Evolutionary conservation across 2,888 invertebrate genomes (phyloP).

Genomic region (Synergus gifuensis): DNA sequence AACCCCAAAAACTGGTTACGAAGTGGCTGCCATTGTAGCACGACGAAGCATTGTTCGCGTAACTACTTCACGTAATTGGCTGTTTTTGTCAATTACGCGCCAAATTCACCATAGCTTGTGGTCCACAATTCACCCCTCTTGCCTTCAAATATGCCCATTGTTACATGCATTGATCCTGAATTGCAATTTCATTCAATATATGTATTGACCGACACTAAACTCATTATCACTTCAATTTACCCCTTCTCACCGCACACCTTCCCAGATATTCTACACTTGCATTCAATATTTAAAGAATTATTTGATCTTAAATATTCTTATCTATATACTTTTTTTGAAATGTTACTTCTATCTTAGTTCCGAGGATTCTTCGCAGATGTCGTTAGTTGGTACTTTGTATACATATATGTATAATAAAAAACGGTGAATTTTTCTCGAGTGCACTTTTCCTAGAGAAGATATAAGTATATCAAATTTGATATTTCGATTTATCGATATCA

Average conservation of each 20-base stretch:
- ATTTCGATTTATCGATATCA: too few relatives aligned
- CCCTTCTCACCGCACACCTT: neutral
- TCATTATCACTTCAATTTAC: neutral
- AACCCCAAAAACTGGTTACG: constrained; percentile 52
- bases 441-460: too few relatives aligned
- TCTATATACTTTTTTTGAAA: too few relatives aligned
- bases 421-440: too few relatives aligned
- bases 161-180: neutral
- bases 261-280: neutral
- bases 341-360: too few relatives aligned
- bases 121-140: constrained; percentile 46
- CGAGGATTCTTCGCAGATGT: too few relatives aligned
- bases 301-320: too few relatives aligned
- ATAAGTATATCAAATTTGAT: too few relatives aligned
- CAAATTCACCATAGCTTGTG: constrained; percentile 53
- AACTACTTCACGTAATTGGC: constrained; percentile 67
- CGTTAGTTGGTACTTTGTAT: too few relatives aligned
- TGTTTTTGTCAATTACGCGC: constrained; percentile 67
- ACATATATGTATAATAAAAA: too few relatives aligned
- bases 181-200: constrained; percentile 1
- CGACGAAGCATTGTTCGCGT: constrained; percentile 63
- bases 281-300: neutral
- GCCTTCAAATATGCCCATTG: neutral
- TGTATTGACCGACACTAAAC: neutral
- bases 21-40: constrained; percentile 56